phyloP scores from a whole-genome alignment of 2,888 invertebrate genomes.

The Caenorhabditis zanzibari region DNA sequence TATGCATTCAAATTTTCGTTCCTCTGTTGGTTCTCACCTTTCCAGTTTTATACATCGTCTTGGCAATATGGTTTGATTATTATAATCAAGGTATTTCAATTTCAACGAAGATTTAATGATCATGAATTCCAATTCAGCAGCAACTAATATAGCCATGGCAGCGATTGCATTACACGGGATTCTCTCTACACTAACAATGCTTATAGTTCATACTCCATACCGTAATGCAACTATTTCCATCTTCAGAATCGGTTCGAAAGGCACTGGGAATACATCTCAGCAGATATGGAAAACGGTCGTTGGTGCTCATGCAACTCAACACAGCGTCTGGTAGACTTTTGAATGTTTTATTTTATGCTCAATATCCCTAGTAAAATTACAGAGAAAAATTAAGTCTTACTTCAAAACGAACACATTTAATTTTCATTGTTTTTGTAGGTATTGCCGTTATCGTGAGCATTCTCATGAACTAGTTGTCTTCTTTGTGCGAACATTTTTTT shows the following conservation, averaged over 20 bases:
- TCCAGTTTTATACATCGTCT: slow-evolving; percentile 32
- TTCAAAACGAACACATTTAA: too few species aligned
- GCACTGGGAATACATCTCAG: slow-evolving; percentile 14
- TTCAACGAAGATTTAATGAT: too few species aligned
- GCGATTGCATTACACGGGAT: slow-evolving; percentile 45
- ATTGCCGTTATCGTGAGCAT: neutral
- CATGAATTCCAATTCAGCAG: slow-evolving; percentile 2
- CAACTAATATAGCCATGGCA: slow-evolving; percentile 26
- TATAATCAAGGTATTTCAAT: slow-evolving; percentile 55
- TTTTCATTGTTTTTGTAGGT: neutral
- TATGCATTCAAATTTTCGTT: slow-evolving; percentile 46
- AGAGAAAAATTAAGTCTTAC: too few species aligned
- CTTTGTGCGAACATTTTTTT: neutral
- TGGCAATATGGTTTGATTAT: slow-evolving; percentile 43
- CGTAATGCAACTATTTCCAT: slow-evolving; percentile 33
- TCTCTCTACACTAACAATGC: slow-evolving; percentile 42
- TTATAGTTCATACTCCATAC: slow-evolving; percentile 47
- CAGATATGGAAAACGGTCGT: slow-evolving; percentile 38
- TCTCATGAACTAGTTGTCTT: neutral
- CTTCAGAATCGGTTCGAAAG: slow-evolving; percentile 2
- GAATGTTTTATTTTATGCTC: neutral
- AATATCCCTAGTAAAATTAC: too few species aligned
- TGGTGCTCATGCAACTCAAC: slow-evolving; percentile 19
- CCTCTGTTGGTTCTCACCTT: slow-evolving; percentile 18
- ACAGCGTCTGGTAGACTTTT: slow-evolving; percentile 19